Conservation (phyloP, 2,888 invertebrate genomes). For the Troides oblongomaculatus region DNA sequence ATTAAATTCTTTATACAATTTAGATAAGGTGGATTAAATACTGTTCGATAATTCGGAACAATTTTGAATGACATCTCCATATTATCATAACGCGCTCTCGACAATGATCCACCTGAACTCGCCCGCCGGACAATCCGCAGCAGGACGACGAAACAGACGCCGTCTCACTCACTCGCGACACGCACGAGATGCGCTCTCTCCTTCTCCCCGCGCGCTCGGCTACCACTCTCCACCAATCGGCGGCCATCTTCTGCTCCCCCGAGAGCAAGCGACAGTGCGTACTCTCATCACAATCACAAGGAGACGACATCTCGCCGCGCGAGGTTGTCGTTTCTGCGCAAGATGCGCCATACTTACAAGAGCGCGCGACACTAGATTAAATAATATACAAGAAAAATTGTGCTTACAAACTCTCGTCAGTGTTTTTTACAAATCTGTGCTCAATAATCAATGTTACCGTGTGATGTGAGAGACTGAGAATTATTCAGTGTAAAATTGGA, state of each 20-base stretch:
- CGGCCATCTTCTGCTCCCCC: constrained; percentile 78
- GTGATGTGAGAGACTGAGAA: constrained; percentile 67
- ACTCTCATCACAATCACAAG: constrained; percentile 76
- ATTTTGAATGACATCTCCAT: constrained; percentile 65
- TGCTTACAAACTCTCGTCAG: constrained; percentile 53
- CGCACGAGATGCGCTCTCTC: constrained; percentile 70
- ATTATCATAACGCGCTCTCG: constrained; percentile 70
- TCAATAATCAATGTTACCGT: constrained; percentile 56
- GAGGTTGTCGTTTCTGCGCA: constrained; percentile 72
- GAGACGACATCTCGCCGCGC: constrained; percentile 73
- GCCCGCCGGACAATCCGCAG: constrained; percentile 66
- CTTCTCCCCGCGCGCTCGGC: constrained; percentile 65
- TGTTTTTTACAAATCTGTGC: constrained; percentile 62
- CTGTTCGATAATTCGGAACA: constrained; percentile 24
- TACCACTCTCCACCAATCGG: constrained; percentile 75
- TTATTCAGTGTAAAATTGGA: constrained; percentile 54
- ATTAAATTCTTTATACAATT: constrained; percentile 2
- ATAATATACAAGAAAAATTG: constrained; percentile 35
- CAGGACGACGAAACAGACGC: constrained; percentile 67
- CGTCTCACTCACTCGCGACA: constrained; percentile 64
- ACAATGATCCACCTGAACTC: constrained; percentile 71
- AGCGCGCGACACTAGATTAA: constrained; percentile 53
- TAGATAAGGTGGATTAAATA: constrained; percentile 22
- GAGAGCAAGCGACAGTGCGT: constrained; percentile 80
- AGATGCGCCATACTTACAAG: constrained; percentile 46